Evolutionary conservation across 1,140 invertebrate genomes (phyloP).

Genomic region (Cyclina sinensis): DNA sequence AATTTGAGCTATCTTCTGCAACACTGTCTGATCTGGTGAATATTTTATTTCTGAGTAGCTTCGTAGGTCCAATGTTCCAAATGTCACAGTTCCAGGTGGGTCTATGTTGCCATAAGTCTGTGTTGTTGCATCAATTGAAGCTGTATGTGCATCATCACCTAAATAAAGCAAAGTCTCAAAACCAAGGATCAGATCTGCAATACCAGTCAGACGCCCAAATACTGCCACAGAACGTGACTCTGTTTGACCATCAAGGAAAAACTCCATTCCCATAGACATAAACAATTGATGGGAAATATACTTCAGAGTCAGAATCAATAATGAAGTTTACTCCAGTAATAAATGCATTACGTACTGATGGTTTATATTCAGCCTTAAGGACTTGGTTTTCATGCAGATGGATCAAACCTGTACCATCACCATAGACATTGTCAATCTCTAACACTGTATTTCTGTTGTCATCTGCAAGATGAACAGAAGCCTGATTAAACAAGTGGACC

Average conservation of each 20-base stretch:
- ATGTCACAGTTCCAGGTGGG: conserved; percentile 69
- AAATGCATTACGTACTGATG: conserved; percentile 74
- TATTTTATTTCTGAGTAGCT: conserved; percentile 75
- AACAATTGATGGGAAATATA: conserved; percentile 74
- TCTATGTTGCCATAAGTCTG: conserved; percentile 55
- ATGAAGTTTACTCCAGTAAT: conserved; percentile 80
- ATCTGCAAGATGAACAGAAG: conserved; percentile 75
- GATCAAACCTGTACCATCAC: conserved; percentile 78
- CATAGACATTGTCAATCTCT: conserved; percentile 71
- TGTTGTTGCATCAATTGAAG: conserved; percentile 51
- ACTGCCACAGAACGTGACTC: conserved; percentile 73
- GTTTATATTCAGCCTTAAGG: conserved; percentile 74
- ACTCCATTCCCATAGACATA: conserved; percentile 78
- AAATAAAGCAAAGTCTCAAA: conserved; percentile 74
- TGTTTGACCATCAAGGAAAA: conserved; percentile 59
- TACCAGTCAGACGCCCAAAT: conserved; percentile 75
- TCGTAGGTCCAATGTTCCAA: conserved; percentile 77
- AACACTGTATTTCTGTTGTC: conserved; percentile 62
- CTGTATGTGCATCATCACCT: conserved; percentile 76
- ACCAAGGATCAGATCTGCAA: conserved; percentile 73
- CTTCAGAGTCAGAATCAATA: conserved; percentile 76
- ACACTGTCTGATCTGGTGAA: conserved; percentile 74
- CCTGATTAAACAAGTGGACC: conserved; percentile 76
- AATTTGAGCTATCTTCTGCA: conserved; percentile 71
- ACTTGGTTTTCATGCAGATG: conserved; percentile 76